Base-by-base conservation (phyloP, 53 echinoderm and acorn worm genomes). In the Arbacia lixula region DNA sequence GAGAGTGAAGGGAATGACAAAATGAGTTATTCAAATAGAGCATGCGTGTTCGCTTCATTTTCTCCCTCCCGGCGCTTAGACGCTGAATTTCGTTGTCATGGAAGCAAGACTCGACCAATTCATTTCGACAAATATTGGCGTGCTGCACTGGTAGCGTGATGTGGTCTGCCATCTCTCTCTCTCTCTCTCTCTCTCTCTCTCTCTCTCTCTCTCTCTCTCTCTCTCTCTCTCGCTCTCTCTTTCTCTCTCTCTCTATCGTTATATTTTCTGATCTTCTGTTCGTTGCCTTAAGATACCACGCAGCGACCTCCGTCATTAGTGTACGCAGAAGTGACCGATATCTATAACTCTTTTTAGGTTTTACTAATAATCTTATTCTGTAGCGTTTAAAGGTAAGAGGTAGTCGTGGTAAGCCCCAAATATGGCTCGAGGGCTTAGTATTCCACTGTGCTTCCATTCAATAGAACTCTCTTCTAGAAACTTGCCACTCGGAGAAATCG, bases 41-140 rank as follows among this genome's bases (percentile, higher is more conserved):
- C 82, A 81, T 81, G 82, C 82, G 82, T 51, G 43, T 41, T 63
- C 19, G 63, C 32, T 6, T 8, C 19, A 61, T 63, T n/a, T 39
- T 34, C 64, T 34, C 33, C 9, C 5, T n/a, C 6, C 43, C 49
- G 30, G 29, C 64, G 82, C 63, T 78, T 81, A 63, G 63, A 63
- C 62, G 62, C 63, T 64, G 31, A 42, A 63, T 46, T 43, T 39
- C 40, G 82, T 81, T 81, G 82, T 64, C 82, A 81, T 81, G 64
- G 21, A 62, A 63, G 43, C 82, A 35, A 63, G 64, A 63, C 82
- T 81, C 82, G 49, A 63, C 82, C 64, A 63, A 63, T 77, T 77
- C 77, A 77, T 77, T 77, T 77, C 39, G 77, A 58, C 77, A 77
- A 75, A 77, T 57, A 57, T 58, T 38, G 39, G 57, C 40, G 58